Base-by-base conservation (phyloP, 2,113 vertebrate genomes). In the Myxocyprinus asiaticus region DNA sequence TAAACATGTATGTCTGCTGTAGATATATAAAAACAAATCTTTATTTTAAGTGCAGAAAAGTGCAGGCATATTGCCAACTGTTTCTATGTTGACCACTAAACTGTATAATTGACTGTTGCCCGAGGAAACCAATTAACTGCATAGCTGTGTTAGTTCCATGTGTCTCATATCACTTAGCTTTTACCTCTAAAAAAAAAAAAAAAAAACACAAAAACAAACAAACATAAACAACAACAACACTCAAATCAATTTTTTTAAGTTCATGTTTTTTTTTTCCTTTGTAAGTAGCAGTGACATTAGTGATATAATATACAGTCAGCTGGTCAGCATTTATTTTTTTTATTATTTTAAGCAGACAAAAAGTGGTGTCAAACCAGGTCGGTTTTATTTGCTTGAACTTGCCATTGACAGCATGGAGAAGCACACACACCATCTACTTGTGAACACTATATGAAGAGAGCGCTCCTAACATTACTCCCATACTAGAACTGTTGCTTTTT, bases 391-490 rank as follows among this genome's bases (percentile, higher is more conserved):
- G 44, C 56, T 59, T 50, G 59, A 59, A 75, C 33, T n/a, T 58
- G 42, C 43, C 10, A 4, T 14, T 9, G 22, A 78, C 6, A 8
- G 48, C 22, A 33, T 33, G 22, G 22, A 33, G 22, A 33, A 33
- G 22, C 22, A 33, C 22, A 33, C 22, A 33, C 22, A 33, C 22
- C 22, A 33, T 78, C 53, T 61, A 45, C 55, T 22, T 65, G 15
- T 14, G 22, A 77, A 68, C 63, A 82, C 17, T 61, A 55, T 15
- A 15, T 53, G 63, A 66, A 47, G 42, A 56, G 56, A 72, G 48
- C n/a, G 5, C 62, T 78, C 6, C 50, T 73, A 82, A 73, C 10
- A 74, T 78, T 62, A 58, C 22, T 44, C 11, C 6, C 48, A 67
- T 33, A 56, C 55, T 48, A 74, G 10, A 78, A 15, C 42, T 56